Evolutionary conservation across 2,797 vertebrate genomes (phyloP).

Genomic region (Catamblyrhynchus diadema): DNA sequence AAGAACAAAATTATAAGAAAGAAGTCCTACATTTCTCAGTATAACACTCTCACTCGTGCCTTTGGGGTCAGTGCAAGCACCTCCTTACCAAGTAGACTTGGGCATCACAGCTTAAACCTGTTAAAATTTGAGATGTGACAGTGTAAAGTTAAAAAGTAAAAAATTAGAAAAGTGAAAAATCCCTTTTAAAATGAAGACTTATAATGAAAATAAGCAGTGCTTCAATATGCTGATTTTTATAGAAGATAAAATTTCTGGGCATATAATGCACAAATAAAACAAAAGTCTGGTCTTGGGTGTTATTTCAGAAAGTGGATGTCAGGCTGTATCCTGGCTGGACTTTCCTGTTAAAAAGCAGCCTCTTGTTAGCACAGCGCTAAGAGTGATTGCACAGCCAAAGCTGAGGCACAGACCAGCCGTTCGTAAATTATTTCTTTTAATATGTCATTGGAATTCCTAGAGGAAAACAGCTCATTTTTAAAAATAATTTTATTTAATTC

Average conservation of each 20-base stretch:
- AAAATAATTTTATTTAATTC: neutral
- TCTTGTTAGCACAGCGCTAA: neutral
- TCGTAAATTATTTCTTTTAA: neutral
- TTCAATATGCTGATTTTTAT: neutral
- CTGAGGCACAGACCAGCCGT: neutral
- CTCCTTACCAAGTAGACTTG: neutral
- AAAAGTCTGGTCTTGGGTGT: neutral
- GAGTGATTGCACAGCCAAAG: neutral
- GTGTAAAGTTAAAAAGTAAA: neutral
- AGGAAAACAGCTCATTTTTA: neutral
- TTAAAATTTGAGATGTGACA: neutral
- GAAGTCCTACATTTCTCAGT: neutral
- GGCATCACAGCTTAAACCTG: neutral
- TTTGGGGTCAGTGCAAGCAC: neutral
- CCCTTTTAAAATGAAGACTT: neutral
- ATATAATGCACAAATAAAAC: neutral
- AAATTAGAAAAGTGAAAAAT: neutral
- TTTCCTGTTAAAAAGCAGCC: neutral
- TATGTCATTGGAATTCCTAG: constrained; percentile 22
- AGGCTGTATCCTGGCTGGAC: neutral
- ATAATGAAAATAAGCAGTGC: neutral
- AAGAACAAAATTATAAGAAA: neutral
- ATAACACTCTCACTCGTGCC: neutral
- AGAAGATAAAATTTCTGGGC: neutral
- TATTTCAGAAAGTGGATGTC: neutral